Base-by-base conservation (phyloP, 1,140 invertebrate genomes). In the Calephelis virginiensis region DNA sequence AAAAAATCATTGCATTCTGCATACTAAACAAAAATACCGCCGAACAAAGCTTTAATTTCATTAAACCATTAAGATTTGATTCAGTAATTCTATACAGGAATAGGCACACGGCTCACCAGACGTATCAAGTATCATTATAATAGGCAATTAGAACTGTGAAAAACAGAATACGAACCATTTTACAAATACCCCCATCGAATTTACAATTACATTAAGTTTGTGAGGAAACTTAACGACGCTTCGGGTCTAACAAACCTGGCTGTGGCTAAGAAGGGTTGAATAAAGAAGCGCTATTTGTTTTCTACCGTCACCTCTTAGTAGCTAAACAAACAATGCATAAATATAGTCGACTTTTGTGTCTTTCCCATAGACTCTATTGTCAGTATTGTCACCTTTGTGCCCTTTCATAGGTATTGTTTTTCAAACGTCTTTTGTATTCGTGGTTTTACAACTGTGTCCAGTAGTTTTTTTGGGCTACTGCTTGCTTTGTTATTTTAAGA, bases 271-370 rank as follows among this genome's bases (percentile, higher is more conserved):
- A 83, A 73, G 84, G 83, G 85, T 86, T 86, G 77, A 63, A 66
- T 74, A 80, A 82, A 81, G 72, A 72, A 78, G 62, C 69, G 74
- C 69, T 88, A 88, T 90, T 88, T 90, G 85, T 90, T 90, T 84
- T 85, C 78, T 80, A 68, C 85, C 77, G 82, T 85, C 84, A 86
- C 80, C 83, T 90, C 73, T 82, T 76, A 78, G 76, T 78, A 79
- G 73, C 78, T 82, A 88, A 86, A 86, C 87, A 90, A 87, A 90
- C 87, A 90, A 86, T 85, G 72, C 78, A 81, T 87, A 85, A 88
- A 86, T 86, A 79, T 77, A 79, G 75, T 71, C 71, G 65, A 82
- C 76, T 85, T 86, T 90, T 90, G 83, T 90, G 68, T 72, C 65
- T 78, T 86, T 83, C 81, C 80, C 85, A 86, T 87, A 86, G 82